phyloP scores from a whole-genome alignment of 2,797 vertebrate species.

The Eurystomus glaucurus region DNA sequence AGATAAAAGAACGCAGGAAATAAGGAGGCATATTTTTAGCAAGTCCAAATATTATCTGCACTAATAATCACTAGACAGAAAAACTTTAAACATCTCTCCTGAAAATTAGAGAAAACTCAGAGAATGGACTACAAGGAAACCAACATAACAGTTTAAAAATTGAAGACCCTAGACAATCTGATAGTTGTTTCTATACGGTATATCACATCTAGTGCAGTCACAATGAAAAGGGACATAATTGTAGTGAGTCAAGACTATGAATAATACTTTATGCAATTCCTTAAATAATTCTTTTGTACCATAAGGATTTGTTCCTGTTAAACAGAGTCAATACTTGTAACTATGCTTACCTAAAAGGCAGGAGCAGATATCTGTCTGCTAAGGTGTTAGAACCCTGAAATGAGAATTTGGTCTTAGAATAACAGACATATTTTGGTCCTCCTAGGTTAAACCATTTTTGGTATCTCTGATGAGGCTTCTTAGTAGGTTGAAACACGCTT shows the following conservation, averaged over 20 bases:
- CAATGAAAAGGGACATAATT: not conserved
- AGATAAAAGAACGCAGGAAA: not conserved
- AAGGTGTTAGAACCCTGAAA: not conserved
- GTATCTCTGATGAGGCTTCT: not conserved
- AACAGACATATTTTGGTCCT: not conserved
- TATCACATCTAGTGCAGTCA: not conserved
- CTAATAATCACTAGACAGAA: not conserved
- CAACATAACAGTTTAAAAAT: not conserved
- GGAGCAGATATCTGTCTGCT: not conserved
- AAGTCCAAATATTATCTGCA: not conserved
- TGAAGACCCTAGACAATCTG: not conserved
- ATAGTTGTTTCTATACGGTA: not conserved
- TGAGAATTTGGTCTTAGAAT: not conserved
- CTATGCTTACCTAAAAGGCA: not conserved
- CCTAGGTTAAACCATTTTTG: not conserved
- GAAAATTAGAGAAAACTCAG: not conserved
- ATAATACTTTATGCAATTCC: not conserved
- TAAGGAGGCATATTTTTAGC: not conserved
- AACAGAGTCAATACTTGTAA: accelerated
- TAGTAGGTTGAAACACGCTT: not conserved
- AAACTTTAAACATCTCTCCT: not conserved
- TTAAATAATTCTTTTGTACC: not conserved
- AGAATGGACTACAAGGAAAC: not conserved
- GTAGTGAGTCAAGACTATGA: not conserved
- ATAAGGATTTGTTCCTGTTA: not conserved